Conservation (phyloP, 2,113 vertebrate species). For the Thamnaconus septentrionalis region DNA sequence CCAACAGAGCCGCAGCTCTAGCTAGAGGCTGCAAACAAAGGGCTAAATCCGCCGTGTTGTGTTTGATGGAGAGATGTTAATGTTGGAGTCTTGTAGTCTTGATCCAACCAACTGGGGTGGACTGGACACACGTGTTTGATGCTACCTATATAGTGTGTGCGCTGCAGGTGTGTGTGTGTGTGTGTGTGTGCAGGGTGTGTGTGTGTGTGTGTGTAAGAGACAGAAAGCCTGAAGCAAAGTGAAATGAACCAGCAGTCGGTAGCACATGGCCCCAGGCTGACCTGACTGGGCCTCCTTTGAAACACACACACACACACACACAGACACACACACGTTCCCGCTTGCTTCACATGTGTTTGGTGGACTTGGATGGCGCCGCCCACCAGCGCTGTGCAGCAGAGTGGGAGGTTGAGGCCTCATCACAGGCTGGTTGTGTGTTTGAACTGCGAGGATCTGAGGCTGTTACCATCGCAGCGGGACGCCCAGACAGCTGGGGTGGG, state of each 20-base stretch:
- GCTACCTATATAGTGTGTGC: too few relatives aligned
- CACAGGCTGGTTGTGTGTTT: neutral
- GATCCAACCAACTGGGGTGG: too few relatives aligned
- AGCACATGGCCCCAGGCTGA: conserved; percentile 55
- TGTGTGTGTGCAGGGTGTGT: neutral
- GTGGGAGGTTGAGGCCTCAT: conserved; percentile 41
- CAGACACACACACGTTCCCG: neutral
- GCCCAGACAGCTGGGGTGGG: neutral
- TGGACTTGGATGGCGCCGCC: conserved; percentile 42
- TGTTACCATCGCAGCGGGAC: conserved; percentile 4
- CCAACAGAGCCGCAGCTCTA: too few relatives aligned
- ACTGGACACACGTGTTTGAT: too few relatives aligned
- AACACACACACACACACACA: too few relatives aligned
- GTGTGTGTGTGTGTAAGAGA: conserved; percentile 1
- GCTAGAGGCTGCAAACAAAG: too few relatives aligned
- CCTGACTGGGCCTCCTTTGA: neutral
- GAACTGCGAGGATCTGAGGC: conserved; percentile 15
- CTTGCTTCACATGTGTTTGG: conserved; percentile 51
- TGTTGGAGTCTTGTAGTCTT: too few relatives aligned
- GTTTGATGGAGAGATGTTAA: too few relatives aligned
- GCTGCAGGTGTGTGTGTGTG: too few relatives aligned
- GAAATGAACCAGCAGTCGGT: conserved; percentile 51
- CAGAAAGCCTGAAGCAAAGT: conserved; percentile 48
- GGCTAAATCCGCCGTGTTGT: too few relatives aligned
- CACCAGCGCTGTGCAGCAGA: conserved; percentile 26